These are phyloP conservation scores for Percopsis transmontana DNA, from an alignment of 2,113 vertebrate genomes.

Conservation along the genomic window DNA sequence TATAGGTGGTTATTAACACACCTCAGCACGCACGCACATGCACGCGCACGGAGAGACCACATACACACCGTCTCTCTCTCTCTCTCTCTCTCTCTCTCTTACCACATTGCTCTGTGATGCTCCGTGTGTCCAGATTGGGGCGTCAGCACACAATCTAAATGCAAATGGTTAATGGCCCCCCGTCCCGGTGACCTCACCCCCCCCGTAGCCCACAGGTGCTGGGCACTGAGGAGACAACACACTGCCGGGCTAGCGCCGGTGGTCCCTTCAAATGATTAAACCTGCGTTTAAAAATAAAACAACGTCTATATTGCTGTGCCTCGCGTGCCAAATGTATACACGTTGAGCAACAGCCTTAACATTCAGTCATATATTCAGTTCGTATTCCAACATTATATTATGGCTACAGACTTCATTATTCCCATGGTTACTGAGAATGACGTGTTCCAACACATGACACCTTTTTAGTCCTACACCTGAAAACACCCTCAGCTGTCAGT, in stretches of 20 bases:
- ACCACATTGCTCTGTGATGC: neutral
- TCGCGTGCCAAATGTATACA: conserved; percentile 7
- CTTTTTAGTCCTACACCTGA: too few relatives aligned
- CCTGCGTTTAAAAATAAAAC: conserved; percentile 15
- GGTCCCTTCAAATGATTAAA: conserved; percentile 59
- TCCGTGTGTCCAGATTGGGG: conserved; percentile 27
- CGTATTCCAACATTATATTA: too few relatives aligned
- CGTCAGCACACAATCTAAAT: conserved; percentile 70
- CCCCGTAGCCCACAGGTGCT: conserved; percentile 35
- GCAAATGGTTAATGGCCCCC: conserved; percentile 63
- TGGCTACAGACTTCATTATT: too few relatives aligned
- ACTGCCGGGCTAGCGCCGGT: conserved; percentile 33
- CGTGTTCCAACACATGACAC: too few relatives aligned
- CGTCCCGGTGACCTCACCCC: neutral
- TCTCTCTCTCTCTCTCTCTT: conserved; percentile 10
- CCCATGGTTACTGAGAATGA: too few relatives aligned
- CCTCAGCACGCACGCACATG: conserved; percentile 11
- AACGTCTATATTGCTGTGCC: neutral
- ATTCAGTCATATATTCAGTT: too few relatives aligned
- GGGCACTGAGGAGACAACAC: conserved; percentile 32
- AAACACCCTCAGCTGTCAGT: too few relatives aligned
- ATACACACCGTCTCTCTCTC: neutral
- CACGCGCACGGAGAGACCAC: neutral
- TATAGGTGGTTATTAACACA: conserved; percentile 46
- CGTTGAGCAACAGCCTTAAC: too few relatives aligned